Conservation (phyloP, 2,797 vertebrate genomes). For the Loris lydekkerianus region DNA sequence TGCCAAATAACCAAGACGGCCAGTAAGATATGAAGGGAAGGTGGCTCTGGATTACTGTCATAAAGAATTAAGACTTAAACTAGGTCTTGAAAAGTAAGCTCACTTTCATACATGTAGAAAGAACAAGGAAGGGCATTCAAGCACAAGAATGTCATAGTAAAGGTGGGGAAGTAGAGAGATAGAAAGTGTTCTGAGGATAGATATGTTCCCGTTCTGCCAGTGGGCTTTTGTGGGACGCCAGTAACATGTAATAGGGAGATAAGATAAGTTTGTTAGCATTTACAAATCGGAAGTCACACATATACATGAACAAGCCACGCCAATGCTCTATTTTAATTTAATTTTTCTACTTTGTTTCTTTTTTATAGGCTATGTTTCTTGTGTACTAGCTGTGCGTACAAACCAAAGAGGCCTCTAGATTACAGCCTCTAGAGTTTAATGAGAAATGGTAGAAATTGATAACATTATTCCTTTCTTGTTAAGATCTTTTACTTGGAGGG, state of each 20-base stretch:
- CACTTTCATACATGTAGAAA: neutral
- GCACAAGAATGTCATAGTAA: neutral
- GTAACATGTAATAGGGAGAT: neutral
- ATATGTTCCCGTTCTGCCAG: neutral
- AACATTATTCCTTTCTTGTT: slow-evolving; percentile 67
- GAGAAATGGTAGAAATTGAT: slow-evolving; percentile 65
- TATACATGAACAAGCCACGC: slow-evolving; percentile 64
- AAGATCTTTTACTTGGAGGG: slow-evolving; percentile 71
- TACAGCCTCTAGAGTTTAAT: slow-evolving; percentile 67
- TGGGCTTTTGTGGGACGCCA: neutral
- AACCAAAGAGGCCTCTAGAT: slow-evolving; percentile 40
- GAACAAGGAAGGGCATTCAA: neutral
- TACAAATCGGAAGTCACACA: slow-evolving; percentile 36
- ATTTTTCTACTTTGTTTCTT: slow-evolving; percentile 55
- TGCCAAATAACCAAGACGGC: neutral
- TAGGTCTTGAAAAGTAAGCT: slow-evolving; percentile 7
- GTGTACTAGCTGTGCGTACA: slow-evolving; percentile 31
- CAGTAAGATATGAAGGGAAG: neutral
- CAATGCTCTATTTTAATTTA: slow-evolving; percentile 13
- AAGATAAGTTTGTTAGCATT: slow-evolving; percentile 5
- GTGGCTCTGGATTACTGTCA: neutral
- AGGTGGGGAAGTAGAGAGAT: neutral
- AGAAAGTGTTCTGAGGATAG: neutral
- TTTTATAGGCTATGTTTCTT: slow-evolving; percentile 7
- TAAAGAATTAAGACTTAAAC: neutral